Evolutionary conservation across 2,797 vertebrate species (phyloP), one percentile per base, ranked within the genome.

Genomic region (Delichon dasypus): DNA sequence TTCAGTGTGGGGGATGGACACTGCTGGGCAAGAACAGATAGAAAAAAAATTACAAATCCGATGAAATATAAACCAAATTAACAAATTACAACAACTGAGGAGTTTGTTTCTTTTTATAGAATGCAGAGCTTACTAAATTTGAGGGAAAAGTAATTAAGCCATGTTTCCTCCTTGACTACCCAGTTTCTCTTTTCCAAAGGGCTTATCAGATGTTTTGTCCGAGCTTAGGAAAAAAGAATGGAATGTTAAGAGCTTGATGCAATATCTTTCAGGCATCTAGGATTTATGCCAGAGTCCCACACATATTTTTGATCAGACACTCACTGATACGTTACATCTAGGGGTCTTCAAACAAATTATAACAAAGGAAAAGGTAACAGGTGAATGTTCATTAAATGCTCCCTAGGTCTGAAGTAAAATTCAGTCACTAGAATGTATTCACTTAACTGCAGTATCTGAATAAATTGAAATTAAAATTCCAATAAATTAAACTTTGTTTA

Each of bases 171-270:
- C 7, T 54, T 47, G 14, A 22, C 5, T 40, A 88, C 10, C 4
- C 16, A 44, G 5, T 57, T 82, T 54, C 16, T 20, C 21, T 54
- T 27, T 30, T 67, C 9, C 18, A 19, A 48, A 36, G 18, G 18
- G 9, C 5, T 89, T 36, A 11, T 53, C 14, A 38, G 16, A 3
- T 42, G 9, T n/a, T 58, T 30, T 58, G 23, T 19, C 7, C 25
- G 22, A 20, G 11, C 38, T 71, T 42, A 54, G 25, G 14, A 66
- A 36, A 29, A 74, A 18, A 50, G 5, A 88, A 27, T 21, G 5
- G 26, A 57, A 48, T 0, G 0, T 21, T 32, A 15, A 58, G 10
- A 47, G 11, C 2, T 29, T 17, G 13, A 38, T 16, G 61, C 3
- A 22, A 4, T 6, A 30, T 54, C 34, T 79, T 50, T 50, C 18